Conservation (phyloP, 2,888 invertebrate species). For the Leucophora obtusa region DNA sequence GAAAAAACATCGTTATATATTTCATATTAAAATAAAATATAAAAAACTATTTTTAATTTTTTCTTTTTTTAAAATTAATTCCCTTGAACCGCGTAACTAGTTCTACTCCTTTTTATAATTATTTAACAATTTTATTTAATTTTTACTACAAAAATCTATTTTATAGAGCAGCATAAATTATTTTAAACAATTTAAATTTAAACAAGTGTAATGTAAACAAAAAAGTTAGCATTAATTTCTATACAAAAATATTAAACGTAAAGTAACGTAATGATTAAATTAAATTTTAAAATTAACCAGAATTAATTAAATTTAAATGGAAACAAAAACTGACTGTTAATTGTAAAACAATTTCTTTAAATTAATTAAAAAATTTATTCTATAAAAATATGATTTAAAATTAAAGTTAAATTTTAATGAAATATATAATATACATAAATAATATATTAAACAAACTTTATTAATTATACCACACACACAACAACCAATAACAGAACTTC, state of each 20-base stretch:
- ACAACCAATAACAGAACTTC: conserved; percentile 45
- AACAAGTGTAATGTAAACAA: conserved; percentile 61
- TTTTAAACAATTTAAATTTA: conserved; percentile 56
- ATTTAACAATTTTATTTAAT: conserved; percentile 50
- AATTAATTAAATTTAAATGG: conserved; percentile 67
- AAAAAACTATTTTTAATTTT: conserved; percentile 52
- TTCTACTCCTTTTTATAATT: conserved; percentile 63
- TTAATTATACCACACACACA: conserved; percentile 42
- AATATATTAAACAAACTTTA: conserved; percentile 65
- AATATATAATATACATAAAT: conserved; percentile 64
- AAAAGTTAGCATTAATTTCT: conserved; percentile 63
- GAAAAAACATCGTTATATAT: conserved; percentile 67
- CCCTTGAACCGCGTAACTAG: conserved; percentile 65
- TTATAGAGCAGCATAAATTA: conserved; percentile 51
- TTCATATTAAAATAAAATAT: conserved; percentile 59
- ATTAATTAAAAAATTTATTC: conserved; percentile 59
- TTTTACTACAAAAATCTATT: conserved; percentile 33
- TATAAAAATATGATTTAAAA: conserved; percentile 67
- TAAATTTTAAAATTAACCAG: conserved; percentile 61
- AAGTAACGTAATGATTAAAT: conserved; percentile 61
- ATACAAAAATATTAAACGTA: conserved; percentile 47
- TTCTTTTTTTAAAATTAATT: conserved; percentile 56
- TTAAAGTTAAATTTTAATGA: conserved; percentile 68
- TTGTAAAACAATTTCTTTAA: conserved; percentile 78
- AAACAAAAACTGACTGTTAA: conserved; percentile 77